Conservation (phyloP, 2,888 invertebrate species). For the Beris chalybata region DNA sequence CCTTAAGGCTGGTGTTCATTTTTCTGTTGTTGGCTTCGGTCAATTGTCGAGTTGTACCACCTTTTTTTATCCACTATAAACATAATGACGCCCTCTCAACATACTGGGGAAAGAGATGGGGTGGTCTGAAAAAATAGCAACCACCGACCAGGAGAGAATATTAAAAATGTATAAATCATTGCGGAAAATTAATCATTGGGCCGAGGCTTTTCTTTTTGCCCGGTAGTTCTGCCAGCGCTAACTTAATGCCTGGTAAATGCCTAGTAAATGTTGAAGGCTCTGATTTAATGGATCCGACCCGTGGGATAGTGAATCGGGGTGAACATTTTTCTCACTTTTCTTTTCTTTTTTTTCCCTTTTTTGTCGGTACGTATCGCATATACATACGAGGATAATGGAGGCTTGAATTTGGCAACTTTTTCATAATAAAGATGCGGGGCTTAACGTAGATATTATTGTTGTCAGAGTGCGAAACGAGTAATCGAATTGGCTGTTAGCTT, state of each 20-base stretch:
- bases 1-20: too few relatives aligned
- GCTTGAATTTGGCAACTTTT: neutral
- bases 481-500: neutral
- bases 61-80: too few relatives aligned
- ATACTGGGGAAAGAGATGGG: too few relatives aligned
- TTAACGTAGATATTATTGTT: too few relatives aligned
- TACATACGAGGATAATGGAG: neutral
- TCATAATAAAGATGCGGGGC: neutral
- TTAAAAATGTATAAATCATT: slow-evolving; percentile 32
- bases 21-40: too few relatives aligned
- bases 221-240: neutral
- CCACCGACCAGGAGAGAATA: slow-evolving; percentile 10
- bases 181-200: slow-evolving; percentile 23
- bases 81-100: too few relatives aligned
- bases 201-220: neutral
- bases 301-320: slow-evolving; percentile 5
- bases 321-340: neutral
- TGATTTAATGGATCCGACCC: slow-evolving; percentile 25
- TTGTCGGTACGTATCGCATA: neutral
- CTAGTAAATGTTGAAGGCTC: slow-evolving; percentile 15
- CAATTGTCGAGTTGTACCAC: too few relatives aligned
- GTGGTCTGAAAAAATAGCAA: too few relatives aligned
- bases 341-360: neutral
- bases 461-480: neutral
- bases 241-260: slow-evolving; percentile 26